phyloP scores from a whole-genome alignment of 2,797 vertebrate genomes.

The Valencia hispanica region DNA sequence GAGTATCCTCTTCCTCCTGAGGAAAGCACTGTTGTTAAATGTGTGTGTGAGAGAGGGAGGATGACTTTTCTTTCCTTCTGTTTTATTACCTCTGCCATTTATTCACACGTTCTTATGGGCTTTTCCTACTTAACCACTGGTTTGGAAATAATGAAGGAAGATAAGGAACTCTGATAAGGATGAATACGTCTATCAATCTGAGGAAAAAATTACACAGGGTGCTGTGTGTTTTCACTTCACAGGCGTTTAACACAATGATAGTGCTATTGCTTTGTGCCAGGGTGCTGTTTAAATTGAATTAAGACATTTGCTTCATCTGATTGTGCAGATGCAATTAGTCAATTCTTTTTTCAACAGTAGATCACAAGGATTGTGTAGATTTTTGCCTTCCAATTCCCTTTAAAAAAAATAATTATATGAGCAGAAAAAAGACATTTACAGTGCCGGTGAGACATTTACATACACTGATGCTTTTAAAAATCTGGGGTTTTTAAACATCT shows the following conservation, averaged over 20 bases:
- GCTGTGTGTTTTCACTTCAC: conserved; percentile 65
- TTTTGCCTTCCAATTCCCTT: neutral
- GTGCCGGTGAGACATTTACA: neutral
- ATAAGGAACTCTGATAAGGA: conserved; percentile 78
- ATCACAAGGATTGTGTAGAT: neutral
- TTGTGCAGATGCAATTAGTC: conserved; percentile 13
- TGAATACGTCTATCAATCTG: conserved; percentile 76
- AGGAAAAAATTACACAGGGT: conserved; percentile 65
- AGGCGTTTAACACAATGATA: conserved; percentile 66
- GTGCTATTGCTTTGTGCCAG: conserved; percentile 35
- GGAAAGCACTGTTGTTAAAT: conserved; percentile 60
- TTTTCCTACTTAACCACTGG: conserved; percentile 81
- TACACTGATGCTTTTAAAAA: no score
- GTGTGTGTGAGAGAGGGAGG: conserved; percentile 23
- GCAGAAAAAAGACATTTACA: neutral
- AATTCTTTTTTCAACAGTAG: neutral
- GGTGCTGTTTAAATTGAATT: conserved; percentile 35
- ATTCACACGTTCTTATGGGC: conserved; percentile 77
- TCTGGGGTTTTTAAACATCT: neutral
- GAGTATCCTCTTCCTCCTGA: conserved; percentile 74
- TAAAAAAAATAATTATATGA: no score
- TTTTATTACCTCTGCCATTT: conserved; percentile 82
- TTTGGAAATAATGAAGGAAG: conserved; percentile 81
- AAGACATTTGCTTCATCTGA: conserved; percentile 43
- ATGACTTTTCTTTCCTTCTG: conserved; percentile 53